Conservation (phyloP, 37 sponge, comb jelly and placozoan genomes). For the Dysidea cf. avara region DNA sequence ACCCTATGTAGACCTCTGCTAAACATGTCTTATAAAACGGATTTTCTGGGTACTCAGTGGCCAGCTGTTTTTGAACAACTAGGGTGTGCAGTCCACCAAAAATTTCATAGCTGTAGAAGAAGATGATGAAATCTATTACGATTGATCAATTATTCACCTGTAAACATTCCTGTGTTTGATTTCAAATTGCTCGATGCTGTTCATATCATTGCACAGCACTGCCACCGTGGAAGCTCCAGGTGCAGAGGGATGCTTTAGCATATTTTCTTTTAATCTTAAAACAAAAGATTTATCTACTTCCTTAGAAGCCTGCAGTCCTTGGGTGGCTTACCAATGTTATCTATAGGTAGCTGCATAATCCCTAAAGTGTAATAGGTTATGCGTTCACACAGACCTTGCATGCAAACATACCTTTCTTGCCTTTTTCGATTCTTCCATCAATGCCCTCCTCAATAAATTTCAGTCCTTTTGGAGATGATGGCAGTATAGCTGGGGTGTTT, state of each 20-base stretch:
- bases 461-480: not conserved
- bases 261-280: too few relatives aligned
- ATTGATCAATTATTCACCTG: too few relatives aligned
- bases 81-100: constrained; percentile 41
- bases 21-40: not conserved
- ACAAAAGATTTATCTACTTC: constrained; percentile 3
- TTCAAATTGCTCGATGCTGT: constrained; percentile 9
- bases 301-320: constrained; percentile 16
- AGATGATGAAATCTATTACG: too few relatives aligned
- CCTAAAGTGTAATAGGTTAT: not conserved
- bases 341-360: constrained; percentile 8
- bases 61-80: constrained; percentile 3
- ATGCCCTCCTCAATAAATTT: not conserved
- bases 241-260: too few relatives aligned
- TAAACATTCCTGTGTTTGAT: constrained; percentile 29
- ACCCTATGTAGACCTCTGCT: constrained; percentile 26
- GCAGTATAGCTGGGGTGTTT: too few relatives aligned
- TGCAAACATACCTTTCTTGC: too few relatives aligned
- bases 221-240: too few relatives aligned
- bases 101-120: too few relatives aligned
- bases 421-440: not conserved
- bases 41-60: constrained; percentile 26
- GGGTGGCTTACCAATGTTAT: not conserved
- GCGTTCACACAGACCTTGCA: too few relatives aligned
- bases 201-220: constrained; percentile 38